Base-by-base conservation (phyloP, 2,797 vertebrate species). In the Ispidina lecontei region DNA sequence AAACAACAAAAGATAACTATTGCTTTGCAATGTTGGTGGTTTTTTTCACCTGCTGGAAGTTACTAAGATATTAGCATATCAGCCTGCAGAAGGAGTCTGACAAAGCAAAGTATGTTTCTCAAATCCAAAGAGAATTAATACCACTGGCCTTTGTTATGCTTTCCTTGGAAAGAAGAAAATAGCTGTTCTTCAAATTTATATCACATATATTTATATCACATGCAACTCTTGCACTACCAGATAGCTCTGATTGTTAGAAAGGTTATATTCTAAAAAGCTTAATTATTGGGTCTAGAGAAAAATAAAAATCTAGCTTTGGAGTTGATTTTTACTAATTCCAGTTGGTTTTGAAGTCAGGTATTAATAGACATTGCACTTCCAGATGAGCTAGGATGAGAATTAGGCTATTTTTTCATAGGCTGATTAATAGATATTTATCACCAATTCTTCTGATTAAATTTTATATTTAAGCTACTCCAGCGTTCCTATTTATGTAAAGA, bases 401-500 rank as follows among this genome's bases (percentile, higher is more conserved):
- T 60, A 31, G 6, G 12, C 4, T 59, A 54, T 93, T 94, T 64
- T 78, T 80, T 86, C 6, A 54, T 43, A 17, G 44, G 37, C 21
- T 89, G 52, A 81, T 89, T 95, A 87, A 82, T 13, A 94, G 22
- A 67, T 91, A 84, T 56, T 84, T 83, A 90, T 3, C n/a, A 60
- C 6, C 33, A 15, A 78, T 78, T 93, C 86, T 89, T 95, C 78
- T 70, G 72, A 84, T 64, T 33, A 59, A 65, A 9, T 86, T 83
- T 90, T 90, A 58, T 60, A 65, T 94, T 91, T 94, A 80, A 91
- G 35, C 35, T 37, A 75, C 22, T 60, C 73, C 25, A 43, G 47
- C 89, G 52, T 67, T 92, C 73, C 94, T 67, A 16, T 81, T 94
- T 88, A 81, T 95, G 46, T 84, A 89, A 89, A 79, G 51, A 90